These are phyloP conservation scores for Streblospio benedicti DNA, from an alignment of 1,140 invertebrate species.

Conservation along the genomic window DNA sequence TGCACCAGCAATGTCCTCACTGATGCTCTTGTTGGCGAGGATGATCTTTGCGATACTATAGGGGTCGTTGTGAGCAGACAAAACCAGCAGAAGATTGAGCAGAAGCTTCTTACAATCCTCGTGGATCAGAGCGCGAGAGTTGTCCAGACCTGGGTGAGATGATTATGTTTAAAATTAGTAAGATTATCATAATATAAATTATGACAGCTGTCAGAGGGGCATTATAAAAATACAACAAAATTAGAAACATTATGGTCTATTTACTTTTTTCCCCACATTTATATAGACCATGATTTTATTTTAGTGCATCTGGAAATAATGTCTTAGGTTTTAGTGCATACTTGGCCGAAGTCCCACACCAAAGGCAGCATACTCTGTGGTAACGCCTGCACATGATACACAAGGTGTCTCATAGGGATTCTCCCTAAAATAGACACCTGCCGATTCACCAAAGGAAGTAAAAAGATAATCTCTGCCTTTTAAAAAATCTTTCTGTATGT, in stretches of 20 bases:
- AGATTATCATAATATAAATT: too few species aligned
- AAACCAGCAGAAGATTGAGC: slow-evolving; percentile 76
- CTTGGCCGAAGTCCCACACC: slow-evolving; percentile 41
- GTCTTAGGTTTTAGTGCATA: slow-evolving; percentile 29
- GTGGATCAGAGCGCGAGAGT: slow-evolving; percentile 79
- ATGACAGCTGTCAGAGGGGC: too few species aligned
- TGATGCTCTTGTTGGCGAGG: slow-evolving; percentile 60
- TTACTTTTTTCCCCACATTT: too few species aligned
- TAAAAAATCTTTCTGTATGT: too few species aligned
- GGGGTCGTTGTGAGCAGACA: slow-evolving; percentile 81
- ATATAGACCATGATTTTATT: too few species aligned
- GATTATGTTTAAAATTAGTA: too few species aligned
- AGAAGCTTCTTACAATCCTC: slow-evolving; percentile 89
- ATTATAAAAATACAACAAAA: too few species aligned
- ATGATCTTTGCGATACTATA: slow-evolving; percentile 75
- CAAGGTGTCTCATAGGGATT: slow-evolving; percentile 38
- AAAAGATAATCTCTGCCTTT: too few species aligned
- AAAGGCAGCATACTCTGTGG: slow-evolving; percentile 37
- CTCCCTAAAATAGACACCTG: slow-evolving; percentile 29
- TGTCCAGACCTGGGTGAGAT: slow-evolving; percentile 52
- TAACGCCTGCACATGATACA: slow-evolving; percentile 36
- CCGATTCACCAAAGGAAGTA: too few species aligned
- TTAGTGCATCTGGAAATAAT: too few species aligned
- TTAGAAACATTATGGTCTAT: too few species aligned
- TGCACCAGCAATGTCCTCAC: slow-evolving; percentile 11